Evolutionary conservation across 2,888 invertebrate genomes (phyloP), one percentile per base, ranked within the genome.

Genomic region (Himalopsyche anomala): DNA sequence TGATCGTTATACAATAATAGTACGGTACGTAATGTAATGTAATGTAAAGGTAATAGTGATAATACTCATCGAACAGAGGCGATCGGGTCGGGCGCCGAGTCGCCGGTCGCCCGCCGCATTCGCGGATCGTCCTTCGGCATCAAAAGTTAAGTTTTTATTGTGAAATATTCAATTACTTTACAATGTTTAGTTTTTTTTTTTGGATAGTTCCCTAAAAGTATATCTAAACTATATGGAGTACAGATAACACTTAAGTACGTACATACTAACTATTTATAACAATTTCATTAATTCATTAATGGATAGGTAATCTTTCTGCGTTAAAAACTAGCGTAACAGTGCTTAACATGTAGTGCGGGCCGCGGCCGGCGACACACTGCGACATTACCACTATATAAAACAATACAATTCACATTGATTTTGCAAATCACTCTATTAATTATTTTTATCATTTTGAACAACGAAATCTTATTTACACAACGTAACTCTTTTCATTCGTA

Each of bases 151-250:
- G 38, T 80, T 82, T 36, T 85, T 82, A 81, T 83, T 80, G 87
- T 87, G 85, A 85, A 87, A 85, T 69, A 87, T 85, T 89, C 87
- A 87, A 89, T 86, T 89, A 89, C 88, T 88, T 89, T 89, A 89
- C 89, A 88, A 88, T 88, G 87, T 89, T 86, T 86, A 38, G 74
- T 74, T 74, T 79, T 87, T 79, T 87, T 87, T 85, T 81, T 85
- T 87, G 87, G 88, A 89, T 88, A 88, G 85, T 89, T 89, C 89
- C 87, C 89, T 89, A 89, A 92, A 92, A 93, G 92, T 92, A 92
- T 92, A 93, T 92, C 92, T 94, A 93, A 93, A 93, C 93, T 94
- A 94, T 91, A 91, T 91, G 90, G 91, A 91, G 90, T 91, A 92
- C 91, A 91, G 90, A 91, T 91, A 92, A 92, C 91, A 91, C 91